Evolutionary conservation across 2,888 invertebrate genomes (phyloP).

Genomic region (Escarpia spicata): DNA sequence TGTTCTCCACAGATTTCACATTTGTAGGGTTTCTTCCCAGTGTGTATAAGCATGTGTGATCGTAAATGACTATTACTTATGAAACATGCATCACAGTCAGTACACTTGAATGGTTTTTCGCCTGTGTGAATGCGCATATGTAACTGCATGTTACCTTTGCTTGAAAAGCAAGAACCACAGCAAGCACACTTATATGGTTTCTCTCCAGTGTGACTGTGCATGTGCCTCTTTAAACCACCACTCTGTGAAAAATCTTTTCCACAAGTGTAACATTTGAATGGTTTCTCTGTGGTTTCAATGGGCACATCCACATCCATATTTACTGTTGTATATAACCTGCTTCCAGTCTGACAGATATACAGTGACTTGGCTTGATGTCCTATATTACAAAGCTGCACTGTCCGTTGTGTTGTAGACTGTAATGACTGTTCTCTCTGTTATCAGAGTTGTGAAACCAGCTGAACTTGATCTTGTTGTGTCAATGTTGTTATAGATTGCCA

Average conservation of each 20-base stretch:
- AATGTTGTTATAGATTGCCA: not conserved
- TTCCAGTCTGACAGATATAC: not conserved
- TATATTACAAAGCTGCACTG: not conserved
- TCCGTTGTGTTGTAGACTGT: not conserved
- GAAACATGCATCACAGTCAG: conserved; percentile 37
- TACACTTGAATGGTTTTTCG: no score
- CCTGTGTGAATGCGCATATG: conserved; percentile 26
- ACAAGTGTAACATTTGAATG: conserved; percentile 26
- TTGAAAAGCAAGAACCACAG: conserved; percentile 30
- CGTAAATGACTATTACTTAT: conserved; percentile 31
- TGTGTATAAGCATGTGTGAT: conserved; percentile 41
- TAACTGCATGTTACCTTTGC: conserved; percentile 29
- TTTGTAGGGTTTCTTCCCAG: conserved; percentile 26
- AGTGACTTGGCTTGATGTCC: not conserved
- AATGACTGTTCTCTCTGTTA: not conserved
- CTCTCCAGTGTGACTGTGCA: no score
- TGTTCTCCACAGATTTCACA: conserved; percentile 31
- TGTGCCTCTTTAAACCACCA: no score
- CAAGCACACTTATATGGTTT: conserved; percentile 24
- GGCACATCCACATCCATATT: not conserved
- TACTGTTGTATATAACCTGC: not conserved
- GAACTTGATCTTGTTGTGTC: not conserved
- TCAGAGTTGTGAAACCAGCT: not conserved
- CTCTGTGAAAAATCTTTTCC: no score
- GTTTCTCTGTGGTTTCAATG: not conserved